Base-by-base conservation (phyloP, 2,888 invertebrate genomes). In the Oithona nana region DNA sequence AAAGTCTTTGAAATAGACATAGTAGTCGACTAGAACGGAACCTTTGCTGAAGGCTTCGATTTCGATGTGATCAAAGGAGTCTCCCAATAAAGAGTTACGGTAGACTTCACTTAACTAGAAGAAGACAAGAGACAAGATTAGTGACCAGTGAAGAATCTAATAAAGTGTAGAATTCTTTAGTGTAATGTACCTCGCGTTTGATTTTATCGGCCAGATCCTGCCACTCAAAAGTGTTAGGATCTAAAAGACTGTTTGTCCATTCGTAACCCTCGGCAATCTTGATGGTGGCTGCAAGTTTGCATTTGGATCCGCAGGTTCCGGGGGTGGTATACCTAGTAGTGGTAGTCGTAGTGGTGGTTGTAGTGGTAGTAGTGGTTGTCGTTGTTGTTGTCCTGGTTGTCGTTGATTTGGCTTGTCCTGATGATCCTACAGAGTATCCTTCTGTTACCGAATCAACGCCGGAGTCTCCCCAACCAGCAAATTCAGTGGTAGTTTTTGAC, bases 401-500 rank as follows among this genome's bases (percentile, higher is more conserved):
- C 30, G 81, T 79, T 63, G 81, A 75, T 1, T 78, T 78, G 13
- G 78, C 87, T 0, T 88, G 88, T 0, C 88, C 88, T 1, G 88
- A 85, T 4, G 86, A 83, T 1, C 66, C 56, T 0, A 87, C 85
- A 13, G n/a, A n/a, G n/a, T n/a, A n/a, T n/a, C n/a, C n/a, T n/a
- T n/a, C n/a, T n/a, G n/a, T n/a, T n/a, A n/a, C n/a, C n/a, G n/a
- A n/a, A n/a, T n/a, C n/a, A n/a, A n/a, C n/a, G n/a, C n/a, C n/a
- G n/a, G n/a, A n/a, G n/a, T n/a, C n/a, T n/a, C 88, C 88, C 89
- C 89, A 89, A 20, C 89, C 89, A 16, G 88, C 88, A 69, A 89
- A 89, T 72, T 87, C 88, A 22, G 88, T 89, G 8, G 87, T 86
- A 26, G 83, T 84, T 73, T 86, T 85, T 69, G 50, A 75, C 71